Base-by-base conservation (phyloP, 2,888 invertebrate genomes). In the Thymelicus sylvestris region DNA sequence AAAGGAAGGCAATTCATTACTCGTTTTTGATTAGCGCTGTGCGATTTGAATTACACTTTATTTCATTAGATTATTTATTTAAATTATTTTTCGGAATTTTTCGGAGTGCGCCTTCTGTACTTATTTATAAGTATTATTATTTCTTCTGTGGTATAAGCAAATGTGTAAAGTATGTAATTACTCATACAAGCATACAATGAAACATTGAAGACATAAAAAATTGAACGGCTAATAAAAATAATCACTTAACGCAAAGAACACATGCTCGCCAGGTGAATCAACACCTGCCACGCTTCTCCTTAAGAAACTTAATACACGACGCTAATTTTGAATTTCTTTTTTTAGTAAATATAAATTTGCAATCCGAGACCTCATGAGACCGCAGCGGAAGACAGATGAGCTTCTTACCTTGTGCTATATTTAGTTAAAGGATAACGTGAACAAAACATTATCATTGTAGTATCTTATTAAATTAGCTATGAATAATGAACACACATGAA, bases 221-320 rank as follows among this genome's bases (percentile, higher is more conserved):
- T 41, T 57, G 19, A 62, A 57, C 31, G 5, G 13, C 47, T 55
- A 62, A 50, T 66, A 48, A 64, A 65, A 69, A 69, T 64, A 69
- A 65, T 65, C 24, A 61, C 13, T 90, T 90, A 89, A 83, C 80
- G 81, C 80, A 83, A 31, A 84, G 79, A 86, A 87, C 90, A 91
- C 86, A 89, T 90, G 92, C 82, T 83, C 81, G 81, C 90, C 93
- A 92, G 93, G 91, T 93, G 92, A 87, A 82, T 72, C 78, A 76
- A 80, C 92, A 92, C 91, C 93, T 93, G 93, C 87, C 81, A 80
- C 78, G 78, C 84, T 83, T 86, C 83, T 73, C 81, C 80, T 83
- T 80, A 86, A 81, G 92, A 91, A 93, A 93, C 83, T 89, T 91
- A 90, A 93, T 93, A 92, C 84, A 82, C 52, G 79, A 77, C 83